These are phyloP conservation scores for Momotus momota DNA, from an alignment of 2,797 vertebrate species.

Conservation along the genomic window DNA sequence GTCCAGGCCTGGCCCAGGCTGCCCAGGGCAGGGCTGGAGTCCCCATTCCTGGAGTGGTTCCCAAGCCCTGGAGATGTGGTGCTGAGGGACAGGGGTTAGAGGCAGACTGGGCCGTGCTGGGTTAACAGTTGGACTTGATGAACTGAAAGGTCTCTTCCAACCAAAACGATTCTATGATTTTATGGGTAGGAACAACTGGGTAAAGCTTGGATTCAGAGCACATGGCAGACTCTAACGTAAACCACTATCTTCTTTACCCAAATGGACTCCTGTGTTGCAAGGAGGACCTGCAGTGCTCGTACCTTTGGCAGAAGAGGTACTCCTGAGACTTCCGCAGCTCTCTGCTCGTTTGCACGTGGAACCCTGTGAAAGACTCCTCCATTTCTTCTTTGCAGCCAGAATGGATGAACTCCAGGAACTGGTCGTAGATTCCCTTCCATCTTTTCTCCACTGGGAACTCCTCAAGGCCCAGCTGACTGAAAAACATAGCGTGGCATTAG, in stretches of 20 bases:
- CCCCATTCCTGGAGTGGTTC: not conserved
- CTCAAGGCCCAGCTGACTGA: constrained; percentile 78
- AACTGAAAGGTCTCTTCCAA: not conserved
- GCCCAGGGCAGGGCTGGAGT: not conserved
- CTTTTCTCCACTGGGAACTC: constrained; percentile 76
- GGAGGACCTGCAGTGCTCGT: fast-evolving
- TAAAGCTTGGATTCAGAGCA: not conserved
- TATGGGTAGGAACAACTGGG: not conserved
- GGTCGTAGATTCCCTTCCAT: constrained; percentile 78
- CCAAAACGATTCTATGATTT: not conserved
- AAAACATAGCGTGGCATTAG: not conserved
- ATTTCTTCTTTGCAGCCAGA: constrained; percentile 71
- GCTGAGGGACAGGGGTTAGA: not conserved
- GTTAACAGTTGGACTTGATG: not conserved
- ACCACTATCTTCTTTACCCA: too few species aligned
- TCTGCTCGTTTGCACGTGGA: constrained; percentile 73
- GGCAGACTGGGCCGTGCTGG: not conserved
- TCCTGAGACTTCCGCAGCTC: constrained; percentile 74
- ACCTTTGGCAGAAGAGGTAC: constrained; percentile 76
- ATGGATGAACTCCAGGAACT: constrained; percentile 76
- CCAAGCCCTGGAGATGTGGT: not conserved
- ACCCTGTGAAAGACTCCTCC: constrained; percentile 78
- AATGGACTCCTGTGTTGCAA: not conserved
- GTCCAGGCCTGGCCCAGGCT: not conserved
- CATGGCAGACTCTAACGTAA: not conserved